A percentile compares a stretch with the other conserved stretches of the same genome.
phyloP scores from a whole-genome alignment of 2,888 invertebrate species.

The Apodemia duryi region DNA sequence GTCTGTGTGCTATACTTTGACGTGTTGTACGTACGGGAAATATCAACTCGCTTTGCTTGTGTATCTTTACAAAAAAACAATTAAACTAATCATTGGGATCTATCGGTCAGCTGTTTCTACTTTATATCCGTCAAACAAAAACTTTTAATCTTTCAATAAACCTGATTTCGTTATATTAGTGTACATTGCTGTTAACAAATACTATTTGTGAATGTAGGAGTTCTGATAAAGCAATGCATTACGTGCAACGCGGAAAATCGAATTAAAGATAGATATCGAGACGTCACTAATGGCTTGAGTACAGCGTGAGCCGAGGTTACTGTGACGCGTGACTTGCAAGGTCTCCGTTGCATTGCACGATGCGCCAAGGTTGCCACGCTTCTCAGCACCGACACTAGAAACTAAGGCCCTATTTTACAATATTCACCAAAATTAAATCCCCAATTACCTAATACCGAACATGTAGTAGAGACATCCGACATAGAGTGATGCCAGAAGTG shows the following conservation, averaged over 20 bases:
- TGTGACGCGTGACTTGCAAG: slow-evolving; percentile 80
- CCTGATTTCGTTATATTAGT: background rate
- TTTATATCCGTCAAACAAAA: slow-evolving; percentile 67
- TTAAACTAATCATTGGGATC: slow-evolving; percentile 49
- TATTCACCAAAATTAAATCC: slow-evolving; percentile 28
- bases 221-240: slow-evolving; percentile 47
- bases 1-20: slow-evolving; percentile 46
- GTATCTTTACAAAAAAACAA: slow-evolving; percentile 57
- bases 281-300: slow-evolving; percentile 57
- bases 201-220: slow-evolving; percentile 10
- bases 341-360: slow-evolving; percentile 78
- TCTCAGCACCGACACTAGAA: slow-evolving; percentile 52
- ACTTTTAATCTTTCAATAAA: slow-evolving; percentile 32
- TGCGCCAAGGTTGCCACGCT: slow-evolving; percentile 77
- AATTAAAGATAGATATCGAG: slow-evolving; percentile 36
- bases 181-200: slow-evolving; percentile 40
- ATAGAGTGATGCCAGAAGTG: slow-evolving; percentile 42
- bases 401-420: slow-evolving; percentile 39
- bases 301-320: slow-evolving; percentile 76
- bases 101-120: slow-evolving; percentile 74
- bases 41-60: slow-evolving; percentile 67
- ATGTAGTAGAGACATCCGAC: slow-evolving; percentile 31
- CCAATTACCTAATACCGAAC: background rate
- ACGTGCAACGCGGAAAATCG: slow-evolving; percentile 44
- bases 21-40: slow-evolving; percentile 65